Evolutionary conservation across 2,797 vertebrate genomes (phyloP), one percentile per base, ranked within the genome.

Genomic region (Semaprochilodus insignis): DNA sequence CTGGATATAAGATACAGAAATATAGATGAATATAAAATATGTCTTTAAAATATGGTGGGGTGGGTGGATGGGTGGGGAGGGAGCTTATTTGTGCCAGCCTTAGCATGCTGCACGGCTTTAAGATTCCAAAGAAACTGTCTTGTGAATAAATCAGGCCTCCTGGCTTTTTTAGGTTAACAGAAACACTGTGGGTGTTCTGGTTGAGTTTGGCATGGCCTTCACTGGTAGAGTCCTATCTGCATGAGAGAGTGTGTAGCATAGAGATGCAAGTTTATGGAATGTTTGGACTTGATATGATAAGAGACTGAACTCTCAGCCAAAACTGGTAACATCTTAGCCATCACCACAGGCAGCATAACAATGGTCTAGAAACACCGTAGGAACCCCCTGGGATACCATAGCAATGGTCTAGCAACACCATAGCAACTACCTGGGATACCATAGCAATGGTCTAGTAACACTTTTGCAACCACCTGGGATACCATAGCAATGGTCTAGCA

Each of bases 21-120:
- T 48, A 51, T 75, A 27, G 31, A 51, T 21, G 19, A 16, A 75
- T 75, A 15, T 81, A 66, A 44, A 74, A 57, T 57, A 72, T 25
- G 25, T 74, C 16, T 74, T 74, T 55, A 21, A 74, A 65, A 34
- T 16, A 57, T 16, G 19, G 17, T 21, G 10, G 23, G 23, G 8
- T 44, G 40, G 40, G 40, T 10, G 40, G 40, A 40, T 40, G 36
- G n/a, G n/a, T n/a, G 2, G 67, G 40, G 21, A 17, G 23, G 13
- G 52, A 19, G 23, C 48, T 44, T 34, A 59, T 57, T 72, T 25
- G 19, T 48, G 52, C 6, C 40, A 48, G 27, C 31, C 71, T 40
- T 34, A 34, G 67, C 25, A 67, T 74, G n/a, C 16, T 72, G 44
- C 16, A 4, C 21, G 54, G 25, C 25, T 34, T 34, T n/a, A 74